Percentiles rank a stretch among this genome's conserved stretches.
phyloP scores from a whole-genome alignment of 2,113 vertebrate genomes.

The Nettapus auritus region DNA sequence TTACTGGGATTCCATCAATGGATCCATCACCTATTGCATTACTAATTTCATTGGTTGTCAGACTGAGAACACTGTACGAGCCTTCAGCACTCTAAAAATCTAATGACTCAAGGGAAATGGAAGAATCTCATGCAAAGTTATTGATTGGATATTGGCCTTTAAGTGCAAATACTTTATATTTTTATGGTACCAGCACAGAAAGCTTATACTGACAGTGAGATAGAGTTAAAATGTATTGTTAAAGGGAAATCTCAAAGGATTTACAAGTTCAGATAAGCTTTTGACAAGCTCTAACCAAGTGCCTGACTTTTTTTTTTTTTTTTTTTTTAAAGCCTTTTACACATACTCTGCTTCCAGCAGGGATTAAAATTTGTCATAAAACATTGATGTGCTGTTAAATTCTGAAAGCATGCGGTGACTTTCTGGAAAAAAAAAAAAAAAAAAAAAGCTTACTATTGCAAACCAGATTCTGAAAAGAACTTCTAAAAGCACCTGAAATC shows the following conservation, averaged over 20 bases:
- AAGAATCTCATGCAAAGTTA: not conserved
- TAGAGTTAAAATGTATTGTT: not conserved
- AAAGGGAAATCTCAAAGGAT: slow-evolving; percentile 33
- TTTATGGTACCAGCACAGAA: not conserved
- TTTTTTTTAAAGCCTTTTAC: not conserved
- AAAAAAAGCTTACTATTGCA: not conserved
- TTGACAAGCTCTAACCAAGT: slow-evolving; percentile 39
- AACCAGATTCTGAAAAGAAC: not conserved
- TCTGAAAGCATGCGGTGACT: slow-evolving; percentile 25
- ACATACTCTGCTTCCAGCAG: not conserved
- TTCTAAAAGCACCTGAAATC: slow-evolving; percentile 9
- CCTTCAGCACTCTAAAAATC: not conserved
- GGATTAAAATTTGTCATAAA: slow-evolving; percentile 45
- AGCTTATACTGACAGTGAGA: not conserved
- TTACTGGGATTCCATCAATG: not conserved
- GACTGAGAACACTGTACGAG: not conserved
- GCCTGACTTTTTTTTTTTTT: not conserved
- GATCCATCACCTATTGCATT: not conserved
- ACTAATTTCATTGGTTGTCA: not conserved
- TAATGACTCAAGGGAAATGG: not conserved
- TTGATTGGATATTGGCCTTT: not conserved
- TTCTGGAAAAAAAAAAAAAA: not conserved
- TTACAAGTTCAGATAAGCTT: slow-evolving; percentile 62
- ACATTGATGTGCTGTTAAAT: slow-evolving; percentile 49
- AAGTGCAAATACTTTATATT: not conserved